These are phyloP conservation scores for Anguilla japonica DNA, from an alignment of 2,113 vertebrate genomes.

Conservation along the genomic window DNA sequence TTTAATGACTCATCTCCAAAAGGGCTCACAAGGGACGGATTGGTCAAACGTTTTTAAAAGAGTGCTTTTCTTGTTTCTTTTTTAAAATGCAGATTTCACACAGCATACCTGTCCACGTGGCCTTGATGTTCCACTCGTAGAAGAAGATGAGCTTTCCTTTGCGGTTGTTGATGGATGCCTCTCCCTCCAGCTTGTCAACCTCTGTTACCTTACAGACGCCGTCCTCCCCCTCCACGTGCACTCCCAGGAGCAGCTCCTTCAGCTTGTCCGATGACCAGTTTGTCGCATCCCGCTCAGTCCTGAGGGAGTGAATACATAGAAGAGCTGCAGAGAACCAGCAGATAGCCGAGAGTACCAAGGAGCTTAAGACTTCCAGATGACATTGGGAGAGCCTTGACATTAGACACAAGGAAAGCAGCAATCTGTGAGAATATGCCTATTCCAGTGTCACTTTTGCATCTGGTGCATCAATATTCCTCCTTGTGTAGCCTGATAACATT, in stretches of 20 bases:
- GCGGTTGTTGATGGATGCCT: constrained; percentile 96
- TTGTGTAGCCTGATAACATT: too few relatives aligned
- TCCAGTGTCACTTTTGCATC: too few relatives aligned
- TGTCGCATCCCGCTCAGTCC: constrained; percentile 95
- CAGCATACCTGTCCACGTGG: constrained; percentile 87
- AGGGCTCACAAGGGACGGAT: too few relatives aligned
- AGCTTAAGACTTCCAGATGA: background rate
- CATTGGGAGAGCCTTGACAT: background rate
- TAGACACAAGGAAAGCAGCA: too few relatives aligned
- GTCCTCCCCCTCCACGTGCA: constrained; percentile 79
- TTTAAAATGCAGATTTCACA: background rate
- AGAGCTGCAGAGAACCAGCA: background rate
- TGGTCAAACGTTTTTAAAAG: too few relatives aligned
- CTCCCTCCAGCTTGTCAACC: constrained; percentile 87
- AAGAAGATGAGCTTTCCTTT: constrained; percentile 98
- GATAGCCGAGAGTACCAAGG: background rate
- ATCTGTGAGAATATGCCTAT: too few relatives aligned
- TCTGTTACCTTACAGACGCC: constrained; percentile 91
- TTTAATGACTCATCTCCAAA: background rate
- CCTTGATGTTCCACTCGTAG: constrained; percentile 91
- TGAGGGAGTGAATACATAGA: constrained; percentile 46
- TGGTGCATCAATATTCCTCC: too few relatives aligned
- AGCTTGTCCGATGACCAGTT: constrained; percentile 94
- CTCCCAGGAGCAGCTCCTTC: constrained; percentile 79
- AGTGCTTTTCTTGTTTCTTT: background rate